A percentile compares a stretch with the other conserved stretches of the same genome.
These are phyloP conservation scores for Macrosiphum euphorbiae DNA, from an alignment of 2,888 invertebrate genomes.

Conservation along the genomic window DNA sequence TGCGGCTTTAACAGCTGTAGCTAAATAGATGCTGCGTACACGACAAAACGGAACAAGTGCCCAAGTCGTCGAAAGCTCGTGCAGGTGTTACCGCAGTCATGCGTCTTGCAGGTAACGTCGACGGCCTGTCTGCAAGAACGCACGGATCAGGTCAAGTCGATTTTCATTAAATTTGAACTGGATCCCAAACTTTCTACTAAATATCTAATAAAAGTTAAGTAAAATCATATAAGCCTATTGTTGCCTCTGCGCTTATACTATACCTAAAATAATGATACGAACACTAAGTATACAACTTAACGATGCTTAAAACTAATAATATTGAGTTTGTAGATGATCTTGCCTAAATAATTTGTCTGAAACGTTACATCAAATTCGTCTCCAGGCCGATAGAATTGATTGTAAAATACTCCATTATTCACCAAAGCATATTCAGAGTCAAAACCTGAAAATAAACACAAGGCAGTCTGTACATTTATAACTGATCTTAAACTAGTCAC, in stretches of 20 bases:
- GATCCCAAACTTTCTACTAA: background rate
- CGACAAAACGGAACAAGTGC: background rate
- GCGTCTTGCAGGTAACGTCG: conserved; percentile 72
- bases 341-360: conserved; percentile 75
- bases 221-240: background rate
- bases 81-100: conserved; percentile 66
- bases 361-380: conserved; percentile 74
- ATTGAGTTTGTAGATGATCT: conserved; percentile 57
- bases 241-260: background rate
- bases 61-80: background rate
- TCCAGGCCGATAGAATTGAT: conserved; percentile 72
- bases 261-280: background rate
- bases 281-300: background rate
- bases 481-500: background rate
- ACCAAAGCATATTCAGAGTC: conserved; percentile 67
- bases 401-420: conserved; percentile 74
- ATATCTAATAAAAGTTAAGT: background rate
- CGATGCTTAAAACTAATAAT: background rate
- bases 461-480: conserved; percentile 12
- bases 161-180: background rate
- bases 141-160: conserved; percentile 69
- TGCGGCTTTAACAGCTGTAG: conserved; percentile 21
- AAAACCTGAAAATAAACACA: conserved; percentile 60
- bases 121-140: conserved; percentile 68
- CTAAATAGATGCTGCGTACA: background rate